These are phyloP conservation scores for Condylura cristata DNA, from an alignment of 2,113 vertebrate species.

Conservation along the genomic window DNA sequence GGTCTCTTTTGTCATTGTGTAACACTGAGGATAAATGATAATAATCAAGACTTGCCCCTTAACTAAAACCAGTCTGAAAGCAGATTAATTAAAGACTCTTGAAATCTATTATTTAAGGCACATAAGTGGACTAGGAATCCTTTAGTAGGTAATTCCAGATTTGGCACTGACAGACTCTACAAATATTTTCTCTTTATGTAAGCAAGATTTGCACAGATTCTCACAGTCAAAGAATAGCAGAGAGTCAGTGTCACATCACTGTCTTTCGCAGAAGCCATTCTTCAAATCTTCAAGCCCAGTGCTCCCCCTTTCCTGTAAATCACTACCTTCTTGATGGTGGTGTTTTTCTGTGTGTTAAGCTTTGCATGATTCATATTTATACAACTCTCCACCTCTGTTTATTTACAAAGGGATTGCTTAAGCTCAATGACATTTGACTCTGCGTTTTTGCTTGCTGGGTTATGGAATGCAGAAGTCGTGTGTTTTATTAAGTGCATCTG, in stretches of 20 bases:
- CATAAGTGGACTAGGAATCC: neutral
- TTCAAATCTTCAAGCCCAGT: neutral
- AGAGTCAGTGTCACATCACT: neutral
- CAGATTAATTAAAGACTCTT: neutral
- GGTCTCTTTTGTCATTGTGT: neutral
- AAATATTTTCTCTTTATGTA: neutral
- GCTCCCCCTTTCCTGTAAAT: constrained; percentile 16
- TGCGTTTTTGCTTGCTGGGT: neutral
- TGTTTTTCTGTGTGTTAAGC: neutral
- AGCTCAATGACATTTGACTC: constrained; percentile 39
- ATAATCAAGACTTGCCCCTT: neutral
- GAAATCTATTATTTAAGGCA: neutral
- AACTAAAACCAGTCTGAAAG: neutral
- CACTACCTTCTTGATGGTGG: neutral
- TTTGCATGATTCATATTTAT: neutral
- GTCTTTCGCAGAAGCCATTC: neutral
- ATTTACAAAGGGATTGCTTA: neutral
- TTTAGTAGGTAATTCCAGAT: neutral
- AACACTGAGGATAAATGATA: neutral
- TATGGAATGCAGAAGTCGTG: neutral
- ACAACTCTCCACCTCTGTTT: neutral
- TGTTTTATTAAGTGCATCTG: neutral
- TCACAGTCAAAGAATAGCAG: neutral
- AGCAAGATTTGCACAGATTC: neutral
- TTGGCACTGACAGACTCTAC: neutral